Evolutionary conservation across 2,113 vertebrate species (phyloP).

Genomic region (Festucalex cinctus): DNA sequence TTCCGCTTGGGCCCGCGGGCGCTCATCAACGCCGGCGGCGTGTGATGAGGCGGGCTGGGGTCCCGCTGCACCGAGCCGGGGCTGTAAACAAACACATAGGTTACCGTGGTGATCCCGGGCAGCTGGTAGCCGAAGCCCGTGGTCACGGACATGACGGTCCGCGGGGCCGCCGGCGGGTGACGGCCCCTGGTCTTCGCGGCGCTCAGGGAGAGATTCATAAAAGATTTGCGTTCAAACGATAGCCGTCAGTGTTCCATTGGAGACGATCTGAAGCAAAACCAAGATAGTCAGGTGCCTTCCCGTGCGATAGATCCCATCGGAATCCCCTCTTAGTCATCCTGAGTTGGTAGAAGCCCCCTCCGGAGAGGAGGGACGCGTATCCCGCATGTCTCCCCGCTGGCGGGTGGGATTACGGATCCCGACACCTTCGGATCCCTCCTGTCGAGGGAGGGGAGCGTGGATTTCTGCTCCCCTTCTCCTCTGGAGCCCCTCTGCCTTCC

Average conservation of each 20-base stretch:
- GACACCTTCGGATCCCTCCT: slow-evolving; percentile 52
- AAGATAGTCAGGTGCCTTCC: slow-evolving; percentile 34
- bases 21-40: slow-evolving; percentile 71
- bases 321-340: slow-evolving; percentile 59
- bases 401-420: slow-evolving; percentile 48
- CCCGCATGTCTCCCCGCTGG: slow-evolving; percentile 23
- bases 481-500: slow-evolving; percentile 55
- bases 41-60: slow-evolving; percentile 76
- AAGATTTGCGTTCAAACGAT: slow-evolving; percentile 41
- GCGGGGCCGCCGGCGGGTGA: slow-evolving; percentile 51
- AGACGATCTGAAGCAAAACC: slow-evolving; percentile 49
- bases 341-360: slow-evolving; percentile 49
- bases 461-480: slow-evolving; percentile 56
- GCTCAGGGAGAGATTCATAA: slow-evolving; percentile 51
- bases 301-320: slow-evolving; percentile 48
- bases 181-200: slow-evolving; percentile 51
- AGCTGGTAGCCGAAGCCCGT: slow-evolving; percentile 79
- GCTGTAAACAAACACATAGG: slow-evolving; percentile 97
- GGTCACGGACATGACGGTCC: slow-evolving; percentile 73
- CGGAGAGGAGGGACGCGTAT: slow-evolving; percentile 36
- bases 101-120: slow-evolving; percentile 88
- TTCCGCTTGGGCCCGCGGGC: slow-evolving; percentile 88
- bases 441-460: slow-evolving; percentile 60
- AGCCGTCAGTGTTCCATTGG: slow-evolving; percentile 52
- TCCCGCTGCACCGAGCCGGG: slow-evolving; percentile 80